Conservation (phyloP, 2,113 vertebrate genomes). For the Mus musculus region GRCm39 chr1:147119001-147119500, state of each 20-base stretch:
- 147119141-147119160: too few relatives aligned
- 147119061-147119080: too few relatives aligned
- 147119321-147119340: background rate
- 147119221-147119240: background rate
- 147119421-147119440: background rate
- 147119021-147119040: too few relatives aligned
- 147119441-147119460: background rate
- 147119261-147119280: background rate
- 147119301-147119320: too few relatives aligned
- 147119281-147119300: background rate
- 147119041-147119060: too few relatives aligned
- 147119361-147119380: background rate
- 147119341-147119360: background rate
- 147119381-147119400: background rate
- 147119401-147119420: background rate
- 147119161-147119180: background rate
- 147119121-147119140: too few relatives aligned
- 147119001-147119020: too few relatives aligned
- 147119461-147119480: background rate
- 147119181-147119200: background rate
- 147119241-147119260: background rate
- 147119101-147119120: too few relatives aligned
- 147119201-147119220: background rate
- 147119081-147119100: too few relatives aligned
- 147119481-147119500: background rate